Conservation (phyloP, 2,797 vertebrate species). For the Gastrophryne carolinensis region DNA sequence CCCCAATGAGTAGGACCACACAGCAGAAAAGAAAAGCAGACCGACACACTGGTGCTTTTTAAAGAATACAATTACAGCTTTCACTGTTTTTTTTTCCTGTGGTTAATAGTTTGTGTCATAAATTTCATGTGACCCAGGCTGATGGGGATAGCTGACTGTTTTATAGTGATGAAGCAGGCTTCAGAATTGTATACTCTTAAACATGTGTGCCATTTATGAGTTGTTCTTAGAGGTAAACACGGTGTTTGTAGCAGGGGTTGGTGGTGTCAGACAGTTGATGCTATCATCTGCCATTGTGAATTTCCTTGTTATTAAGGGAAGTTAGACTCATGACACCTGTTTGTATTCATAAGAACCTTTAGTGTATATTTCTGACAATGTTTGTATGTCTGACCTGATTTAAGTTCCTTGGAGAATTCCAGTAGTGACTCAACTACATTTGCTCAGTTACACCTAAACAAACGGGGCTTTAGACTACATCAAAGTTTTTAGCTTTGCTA, state of each 20-base stretch:
- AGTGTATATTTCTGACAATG: background rate
- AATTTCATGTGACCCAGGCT: conserved; percentile 65
- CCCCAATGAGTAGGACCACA: conserved; percentile 59
- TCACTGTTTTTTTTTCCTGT: conserved; percentile 63
- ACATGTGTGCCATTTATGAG: conserved; percentile 27
- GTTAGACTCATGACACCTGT: background rate
- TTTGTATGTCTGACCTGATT: conserved; percentile 39
- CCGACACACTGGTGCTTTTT: conserved; percentile 71
- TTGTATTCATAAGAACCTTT: background rate
- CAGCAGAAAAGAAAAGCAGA: conserved; percentile 64
- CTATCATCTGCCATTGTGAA: conserved; percentile 1
- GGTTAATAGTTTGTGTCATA: conserved; percentile 73
- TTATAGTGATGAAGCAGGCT: conserved; percentile 55
- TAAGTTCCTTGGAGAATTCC: background rate
- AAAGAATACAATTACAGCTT: conserved; percentile 55
- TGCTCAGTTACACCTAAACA: no score
- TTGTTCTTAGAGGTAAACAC: background rate
- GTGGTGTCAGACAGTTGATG: background rate
- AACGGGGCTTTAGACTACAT: no score
- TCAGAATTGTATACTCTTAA: conserved; percentile 40
- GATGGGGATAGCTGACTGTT: conserved; percentile 70
- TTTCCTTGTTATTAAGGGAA: background rate
- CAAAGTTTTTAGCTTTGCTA: no score
- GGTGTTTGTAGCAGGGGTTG: background rate
- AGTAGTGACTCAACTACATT: background rate